Conservation (phyloP, 2,113 vertebrate genomes). For the Ivindomyrus marchei region DNA sequence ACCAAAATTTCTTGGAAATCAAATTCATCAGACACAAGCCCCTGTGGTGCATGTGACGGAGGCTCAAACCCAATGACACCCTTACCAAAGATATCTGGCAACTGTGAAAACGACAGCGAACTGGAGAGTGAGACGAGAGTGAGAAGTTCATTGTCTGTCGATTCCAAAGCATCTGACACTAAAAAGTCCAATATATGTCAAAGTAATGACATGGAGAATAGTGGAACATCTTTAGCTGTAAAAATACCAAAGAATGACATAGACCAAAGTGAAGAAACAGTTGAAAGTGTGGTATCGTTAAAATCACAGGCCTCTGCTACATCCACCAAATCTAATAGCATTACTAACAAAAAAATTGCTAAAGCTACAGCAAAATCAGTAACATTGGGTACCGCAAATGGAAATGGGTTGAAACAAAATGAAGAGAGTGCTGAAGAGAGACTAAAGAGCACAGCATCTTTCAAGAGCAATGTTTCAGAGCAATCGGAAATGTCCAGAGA, state of each 20-base stretch:
- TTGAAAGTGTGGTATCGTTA: constrained; percentile 35
- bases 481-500: constrained; percentile 34
- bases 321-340: not conserved
- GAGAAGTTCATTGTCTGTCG: constrained; percentile 43
- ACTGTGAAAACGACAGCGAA: not conserved
- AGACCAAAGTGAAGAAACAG: constrained; percentile 14
- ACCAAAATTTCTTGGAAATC: constrained; percentile 18
- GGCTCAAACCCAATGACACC: not conserved
- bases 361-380: constrained; percentile 14
- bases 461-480: constrained; percentile 39
- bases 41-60: constrained; percentile 22
- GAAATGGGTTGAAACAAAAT: constrained; percentile 2
- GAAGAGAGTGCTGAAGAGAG: constrained; percentile 18
- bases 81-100: not conserved
- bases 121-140: constrained; percentile 29
- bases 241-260: constrained; percentile 23
- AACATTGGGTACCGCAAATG: constrained; percentile 11
- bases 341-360: constrained; percentile 16
- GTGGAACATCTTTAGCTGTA: constrained; percentile 10
- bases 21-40: constrained; percentile 13
- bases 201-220: constrained; percentile 31
- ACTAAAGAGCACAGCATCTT: constrained; percentile 29
- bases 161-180: constrained; percentile 40
- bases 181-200: constrained; percentile 37
- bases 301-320: constrained; percentile 29